A percentile compares a stretch with the other conserved stretches of the same genome.
Evolutionary conservation across 2,113 vertebrate genomes (phyloP).

Genomic region (Thunnus thynnus): DNA sequence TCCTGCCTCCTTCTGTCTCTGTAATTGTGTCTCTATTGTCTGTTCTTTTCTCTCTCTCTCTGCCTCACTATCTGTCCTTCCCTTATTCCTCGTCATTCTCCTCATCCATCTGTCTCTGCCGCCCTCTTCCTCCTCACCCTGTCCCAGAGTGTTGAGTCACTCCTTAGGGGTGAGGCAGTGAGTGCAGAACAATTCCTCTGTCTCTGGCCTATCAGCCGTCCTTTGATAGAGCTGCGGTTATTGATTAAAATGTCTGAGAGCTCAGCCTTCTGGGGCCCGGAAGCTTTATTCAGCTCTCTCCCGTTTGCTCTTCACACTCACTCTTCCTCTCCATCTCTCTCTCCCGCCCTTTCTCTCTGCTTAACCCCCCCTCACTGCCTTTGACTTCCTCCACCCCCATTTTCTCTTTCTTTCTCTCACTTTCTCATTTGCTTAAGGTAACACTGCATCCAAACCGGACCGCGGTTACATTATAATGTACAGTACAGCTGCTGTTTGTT

Average conservation of each 20-base stretch:
- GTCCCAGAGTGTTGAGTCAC: conserved; percentile 78
- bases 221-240: conserved; percentile 83
- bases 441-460: conserved; percentile 36
- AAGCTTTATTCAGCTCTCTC: conserved; percentile 80
- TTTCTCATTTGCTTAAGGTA: conserved; percentile 58
- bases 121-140: conserved; percentile 61
- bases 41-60: conserved; percentile 38
- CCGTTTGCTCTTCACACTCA: conserved; percentile 72
- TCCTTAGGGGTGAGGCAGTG: conserved; percentile 72
- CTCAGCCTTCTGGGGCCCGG: conserved; percentile 76
- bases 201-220: conserved; percentile 79
- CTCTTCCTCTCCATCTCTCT: conserved; percentile 68
- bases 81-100: conserved; percentile 64
- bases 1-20: conserved; percentile 44
- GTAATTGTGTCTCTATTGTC: conserved; percentile 65
- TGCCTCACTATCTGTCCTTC: conserved; percentile 63
- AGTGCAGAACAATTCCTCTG: conserved; percentile 80
- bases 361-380: conserved; percentile 49
- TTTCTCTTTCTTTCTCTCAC: conserved; percentile 32
- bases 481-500: neutral
- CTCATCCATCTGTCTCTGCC: conserved; percentile 62
- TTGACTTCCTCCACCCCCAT: conserved; percentile 46
- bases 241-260: conserved; percentile 85
- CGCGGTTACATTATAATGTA: conserved; percentile 5
- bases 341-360: conserved; percentile 50